Evolutionary conservation across 1,140 invertebrate genomes (phyloP).

Genomic region (Musca domestica): DNA sequence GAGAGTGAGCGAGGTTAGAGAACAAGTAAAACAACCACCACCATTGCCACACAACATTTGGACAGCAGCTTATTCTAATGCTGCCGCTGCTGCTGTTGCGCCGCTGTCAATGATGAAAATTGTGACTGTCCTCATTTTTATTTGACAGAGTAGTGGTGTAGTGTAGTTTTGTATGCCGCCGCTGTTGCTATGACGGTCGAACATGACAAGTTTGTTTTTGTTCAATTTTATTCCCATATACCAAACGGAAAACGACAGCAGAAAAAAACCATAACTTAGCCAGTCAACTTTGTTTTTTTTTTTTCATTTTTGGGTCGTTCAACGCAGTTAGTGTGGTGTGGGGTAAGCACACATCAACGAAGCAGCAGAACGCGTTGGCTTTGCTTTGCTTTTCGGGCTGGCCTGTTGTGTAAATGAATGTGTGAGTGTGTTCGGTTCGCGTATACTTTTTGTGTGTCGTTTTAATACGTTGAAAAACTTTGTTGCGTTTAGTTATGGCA

Average conservation of each 20-base stretch:
- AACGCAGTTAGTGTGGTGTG: not conserved
- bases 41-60: not conserved
- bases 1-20: too few relatives aligned
- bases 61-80: conserved; percentile 11
- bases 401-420: too few relatives aligned
- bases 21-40: not conserved
- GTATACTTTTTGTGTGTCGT: conserved; percentile 15
- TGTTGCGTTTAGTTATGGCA: not conserved
- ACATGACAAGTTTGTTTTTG: too few relatives aligned
- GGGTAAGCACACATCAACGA: not conserved
- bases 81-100: too few relatives aligned
- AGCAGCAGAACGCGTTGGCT: not conserved
- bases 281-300: too few relatives aligned
- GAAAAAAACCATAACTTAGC: too few relatives aligned
- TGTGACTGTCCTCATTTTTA: conserved; percentile 18
- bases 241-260: too few relatives aligned
- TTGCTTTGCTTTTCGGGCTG: too few relatives aligned
- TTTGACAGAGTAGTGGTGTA: not conserved
- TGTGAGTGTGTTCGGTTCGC: too few relatives aligned
- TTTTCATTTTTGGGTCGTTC: too few relatives aligned
- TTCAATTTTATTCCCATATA: too few relatives aligned
- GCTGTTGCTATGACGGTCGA: too few relatives aligned
- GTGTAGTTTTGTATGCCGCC: not conserved
- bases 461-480: conserved; percentile 12
- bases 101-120: not conserved